Percentiles rank a stretch among this genome's conserved stretches.
phyloP scores from a whole-genome alignment of 2,113 vertebrate genomes.

The Notarius quadriscutis region DNA sequence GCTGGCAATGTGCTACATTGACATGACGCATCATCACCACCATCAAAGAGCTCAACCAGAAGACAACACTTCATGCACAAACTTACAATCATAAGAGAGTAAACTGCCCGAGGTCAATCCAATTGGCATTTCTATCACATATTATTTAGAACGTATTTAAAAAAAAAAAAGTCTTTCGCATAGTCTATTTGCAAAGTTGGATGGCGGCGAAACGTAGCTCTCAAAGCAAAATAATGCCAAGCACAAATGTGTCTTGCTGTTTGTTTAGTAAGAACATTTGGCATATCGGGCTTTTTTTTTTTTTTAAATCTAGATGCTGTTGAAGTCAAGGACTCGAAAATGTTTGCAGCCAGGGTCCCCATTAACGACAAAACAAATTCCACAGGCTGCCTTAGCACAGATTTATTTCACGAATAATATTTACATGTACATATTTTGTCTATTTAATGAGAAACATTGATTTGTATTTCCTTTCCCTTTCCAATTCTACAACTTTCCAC shows the following conservation, averaged over 20 bases:
- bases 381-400: too few relatives aligned
- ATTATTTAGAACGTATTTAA: not conserved
- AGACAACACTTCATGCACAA: not conserved
- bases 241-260: not conserved
- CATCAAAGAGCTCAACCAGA: not conserved
- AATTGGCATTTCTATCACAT: not conserved
- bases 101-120: not conserved
- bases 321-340: too few relatives aligned
- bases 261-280: too few relatives aligned
- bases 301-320: too few relatives aligned
- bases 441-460: too few relatives aligned
- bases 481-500: too few relatives aligned
- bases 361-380: too few relatives aligned
- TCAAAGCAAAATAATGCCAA: not conserved
- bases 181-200: not conserved
- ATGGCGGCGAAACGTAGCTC: not conserved
- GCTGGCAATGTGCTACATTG: not conserved
- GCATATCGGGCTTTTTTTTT: too few relatives aligned
- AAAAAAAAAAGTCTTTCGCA: not conserved
- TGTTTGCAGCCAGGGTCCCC: too few relatives aligned
- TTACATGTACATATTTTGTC: too few relatives aligned
- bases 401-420: too few relatives aligned
- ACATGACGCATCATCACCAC: not conserved
- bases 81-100: not conserved
- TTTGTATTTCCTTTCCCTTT: too few relatives aligned